These are phyloP conservation scores for Lamellibrachia luymesi DNA, from an alignment of 1,140 invertebrate species.

Conservation along the genomic window DNA sequence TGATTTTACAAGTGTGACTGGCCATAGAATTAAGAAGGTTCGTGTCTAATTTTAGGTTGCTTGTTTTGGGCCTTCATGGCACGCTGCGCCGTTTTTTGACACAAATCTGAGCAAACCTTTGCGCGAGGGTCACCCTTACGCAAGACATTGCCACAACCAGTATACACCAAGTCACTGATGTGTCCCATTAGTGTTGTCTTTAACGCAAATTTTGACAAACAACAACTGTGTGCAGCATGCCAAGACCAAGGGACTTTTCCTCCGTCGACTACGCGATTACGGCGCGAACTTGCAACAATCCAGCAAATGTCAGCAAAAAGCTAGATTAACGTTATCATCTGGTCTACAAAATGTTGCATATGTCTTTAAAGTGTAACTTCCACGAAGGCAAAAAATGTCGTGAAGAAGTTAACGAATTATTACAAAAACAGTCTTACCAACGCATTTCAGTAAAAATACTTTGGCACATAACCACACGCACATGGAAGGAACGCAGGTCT, in stretches of 20 bases:
- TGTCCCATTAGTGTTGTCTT: background rate
- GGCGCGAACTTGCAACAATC: background rate
- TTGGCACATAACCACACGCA: background rate
- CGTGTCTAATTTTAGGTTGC: background rate
- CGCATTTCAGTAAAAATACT: background rate
- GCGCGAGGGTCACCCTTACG: background rate
- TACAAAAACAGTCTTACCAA: constrained; percentile 1
- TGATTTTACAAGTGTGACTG: too few species aligned
- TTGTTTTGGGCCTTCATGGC: too few species aligned
- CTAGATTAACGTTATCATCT: background rate
- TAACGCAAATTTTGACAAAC: background rate
- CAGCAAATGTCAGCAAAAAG: background rate
- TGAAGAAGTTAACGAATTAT: background rate
- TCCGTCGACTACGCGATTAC: background rate
- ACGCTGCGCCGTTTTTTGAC: background rate
- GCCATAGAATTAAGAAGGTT: background rate
- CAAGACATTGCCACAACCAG: background rate
- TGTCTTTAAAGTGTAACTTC: background rate
- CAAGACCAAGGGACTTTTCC: background rate
- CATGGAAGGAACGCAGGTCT: constrained; percentile 3
- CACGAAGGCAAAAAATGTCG: background rate
- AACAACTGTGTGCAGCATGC: background rate
- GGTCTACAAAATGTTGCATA: background rate
- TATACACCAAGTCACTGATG: background rate
- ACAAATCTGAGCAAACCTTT: background rate